Evolutionary conservation across 2,888 invertebrate species (phyloP).

Genomic region (Pteria penguin): DNA sequence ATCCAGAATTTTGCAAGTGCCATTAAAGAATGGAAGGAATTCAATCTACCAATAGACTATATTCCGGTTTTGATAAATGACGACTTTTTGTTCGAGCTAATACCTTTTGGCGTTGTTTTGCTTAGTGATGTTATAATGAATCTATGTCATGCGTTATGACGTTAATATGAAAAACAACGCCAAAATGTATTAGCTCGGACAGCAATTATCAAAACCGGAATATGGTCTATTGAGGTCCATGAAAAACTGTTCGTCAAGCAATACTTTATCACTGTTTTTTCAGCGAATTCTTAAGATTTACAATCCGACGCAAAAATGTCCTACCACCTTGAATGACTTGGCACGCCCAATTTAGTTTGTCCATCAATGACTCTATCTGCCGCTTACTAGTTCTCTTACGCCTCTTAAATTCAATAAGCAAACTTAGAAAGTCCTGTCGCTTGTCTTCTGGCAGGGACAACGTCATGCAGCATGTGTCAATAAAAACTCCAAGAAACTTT

Average conservation of each 20-base stretch:
- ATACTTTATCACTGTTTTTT: neutral
- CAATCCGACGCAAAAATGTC: constrained; percentile 22
- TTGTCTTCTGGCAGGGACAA: constrained; percentile 11
- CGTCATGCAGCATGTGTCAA: constrained; percentile 16
- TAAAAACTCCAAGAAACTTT: constrained; percentile 25
- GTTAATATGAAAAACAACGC: constrained; percentile 7
- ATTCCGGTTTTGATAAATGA: too few species aligned
- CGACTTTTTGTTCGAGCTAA: too few species aligned
- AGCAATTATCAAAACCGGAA: too few species aligned
- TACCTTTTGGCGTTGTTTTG: too few species aligned
- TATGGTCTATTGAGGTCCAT: too few species aligned
- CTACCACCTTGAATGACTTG: constrained; percentile 29
- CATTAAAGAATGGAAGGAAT: constrained; percentile 30
- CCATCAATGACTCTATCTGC: constrained; percentile 26
- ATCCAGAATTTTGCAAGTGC: constrained; percentile 20
- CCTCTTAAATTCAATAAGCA: neutral
- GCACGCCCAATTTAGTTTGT: constrained; percentile 26
- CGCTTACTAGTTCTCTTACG: constrained; percentile 11
- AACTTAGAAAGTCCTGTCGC: neutral
- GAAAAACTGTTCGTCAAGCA: neutral
- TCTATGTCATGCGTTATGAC: too few species aligned
- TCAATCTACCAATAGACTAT: too few species aligned
- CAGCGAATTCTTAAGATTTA: constrained; percentile 23
- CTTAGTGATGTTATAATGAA: too few species aligned
- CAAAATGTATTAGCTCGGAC: neutral